phyloP scores from a whole-genome alignment of 2,888 invertebrate genomes.

The Acronicta alni region DNA sequence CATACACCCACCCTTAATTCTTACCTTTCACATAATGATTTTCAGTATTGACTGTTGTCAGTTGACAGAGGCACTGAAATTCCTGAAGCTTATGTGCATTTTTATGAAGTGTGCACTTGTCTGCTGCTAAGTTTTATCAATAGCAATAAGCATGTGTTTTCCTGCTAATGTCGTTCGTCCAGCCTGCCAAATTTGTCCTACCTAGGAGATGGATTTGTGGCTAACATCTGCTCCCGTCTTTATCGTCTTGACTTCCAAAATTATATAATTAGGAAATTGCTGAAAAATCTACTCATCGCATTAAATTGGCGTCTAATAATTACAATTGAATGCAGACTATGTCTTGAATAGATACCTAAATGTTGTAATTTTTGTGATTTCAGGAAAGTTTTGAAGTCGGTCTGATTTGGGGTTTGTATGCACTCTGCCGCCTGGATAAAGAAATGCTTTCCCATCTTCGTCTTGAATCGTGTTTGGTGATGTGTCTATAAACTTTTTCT shows the following conservation, averaged over 20 bases:
- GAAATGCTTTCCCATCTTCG: constrained; percentile 70
- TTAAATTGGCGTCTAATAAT: constrained; percentile 39
- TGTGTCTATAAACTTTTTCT: constrained; percentile 56
- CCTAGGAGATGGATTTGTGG: constrained; percentile 41
- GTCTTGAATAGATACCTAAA: constrained; percentile 54
- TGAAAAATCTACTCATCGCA: constrained; percentile 66
- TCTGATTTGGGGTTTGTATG: constrained; percentile 78
- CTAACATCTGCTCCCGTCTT: constrained; percentile 35
- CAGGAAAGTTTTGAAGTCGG: constrained; percentile 78
- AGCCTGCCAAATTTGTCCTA: constrained; percentile 43
- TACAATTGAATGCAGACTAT: constrained; percentile 30
- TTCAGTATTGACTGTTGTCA: constrained; percentile 21
- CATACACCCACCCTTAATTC: constrained; percentile 16
- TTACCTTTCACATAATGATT: constrained; percentile 18
- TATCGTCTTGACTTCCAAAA: constrained; percentile 41
- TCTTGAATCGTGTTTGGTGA: constrained; percentile 66
- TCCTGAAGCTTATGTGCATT: constrained; percentile 25
- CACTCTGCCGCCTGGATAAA: constrained; percentile 71
- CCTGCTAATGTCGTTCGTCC: constrained; percentile 48
- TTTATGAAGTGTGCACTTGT: constrained; percentile 25
- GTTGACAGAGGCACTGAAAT: constrained; percentile 19
- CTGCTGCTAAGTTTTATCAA: constrained; percentile 28
- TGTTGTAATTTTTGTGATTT: constrained; percentile 78
- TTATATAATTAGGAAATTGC: constrained; percentile 30
- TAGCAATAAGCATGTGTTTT: constrained; percentile 48